Evolutionary conservation across 2,113 vertebrate genomes (phyloP).

Genomic region (Salminus brasiliensis): DNA sequence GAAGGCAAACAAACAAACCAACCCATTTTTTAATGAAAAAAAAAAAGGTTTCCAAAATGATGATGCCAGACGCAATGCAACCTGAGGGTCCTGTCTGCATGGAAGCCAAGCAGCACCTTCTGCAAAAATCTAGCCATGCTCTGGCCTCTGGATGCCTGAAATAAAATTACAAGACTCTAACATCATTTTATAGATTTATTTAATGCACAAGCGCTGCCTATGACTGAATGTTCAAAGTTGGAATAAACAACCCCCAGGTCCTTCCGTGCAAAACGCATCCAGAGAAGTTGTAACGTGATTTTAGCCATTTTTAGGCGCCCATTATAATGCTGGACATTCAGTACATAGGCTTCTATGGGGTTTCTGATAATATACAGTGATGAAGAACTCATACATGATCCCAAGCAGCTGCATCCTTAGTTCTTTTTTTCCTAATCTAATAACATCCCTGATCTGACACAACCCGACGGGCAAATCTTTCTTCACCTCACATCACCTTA

Average conservation of each 20-base stretch:
- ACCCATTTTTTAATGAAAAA: not conserved
- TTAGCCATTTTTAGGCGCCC: not conserved
- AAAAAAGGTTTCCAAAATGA: not conserved
- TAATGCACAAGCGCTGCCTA: slow-evolving; percentile 27
- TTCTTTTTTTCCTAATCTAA: not conserved
- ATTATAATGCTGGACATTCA: not conserved
- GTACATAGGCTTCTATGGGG: slow-evolving; percentile 22
- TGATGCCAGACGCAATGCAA: not conserved
- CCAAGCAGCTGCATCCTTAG: not conserved
- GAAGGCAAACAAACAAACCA: not conserved
- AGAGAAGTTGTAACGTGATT: too few species aligned
- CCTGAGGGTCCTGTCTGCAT: slow-evolving; percentile 10
- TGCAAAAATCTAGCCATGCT: slow-evolving; percentile 32
- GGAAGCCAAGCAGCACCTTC: slow-evolving; percentile 30
- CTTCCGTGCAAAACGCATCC: not conserved
- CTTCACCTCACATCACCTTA: not conserved
- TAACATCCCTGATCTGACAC: not conserved
- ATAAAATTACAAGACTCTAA: slow-evolving; percentile 30
- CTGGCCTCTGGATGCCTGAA: slow-evolving; percentile 21
- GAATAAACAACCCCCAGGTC: not conserved
- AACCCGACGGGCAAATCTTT: not conserved
- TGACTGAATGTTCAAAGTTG: slow-evolving; percentile 38
- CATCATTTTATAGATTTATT: slow-evolving; percentile 17
- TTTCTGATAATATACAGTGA: slow-evolving; percentile 17
- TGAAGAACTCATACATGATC: not conserved